Percentiles rank a stretch among this genome's conserved stretches.
phyloP scores from a whole-genome alignment of 1,140 invertebrate species.

The Gerris buenoi region DNA sequence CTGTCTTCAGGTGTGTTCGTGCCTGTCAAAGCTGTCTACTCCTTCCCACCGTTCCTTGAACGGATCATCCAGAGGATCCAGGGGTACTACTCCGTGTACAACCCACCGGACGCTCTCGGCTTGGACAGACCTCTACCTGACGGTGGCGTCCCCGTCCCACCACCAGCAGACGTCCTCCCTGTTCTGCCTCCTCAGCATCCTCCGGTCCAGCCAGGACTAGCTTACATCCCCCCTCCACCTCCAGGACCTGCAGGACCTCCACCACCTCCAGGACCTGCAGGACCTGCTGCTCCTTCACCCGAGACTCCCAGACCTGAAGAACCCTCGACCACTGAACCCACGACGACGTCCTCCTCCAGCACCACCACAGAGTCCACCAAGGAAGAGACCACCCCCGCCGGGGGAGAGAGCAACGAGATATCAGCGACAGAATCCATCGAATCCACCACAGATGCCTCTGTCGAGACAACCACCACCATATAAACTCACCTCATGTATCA shows the following conservation, averaged over 20 bases:
- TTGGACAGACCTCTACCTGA: slow-evolving; percentile 9
- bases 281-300: neutral
- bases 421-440: neutral
- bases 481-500: too few species aligned
- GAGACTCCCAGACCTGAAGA: neutral
- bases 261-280: neutral
- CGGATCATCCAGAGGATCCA: slow-evolving; percentile 24
- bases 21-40: slow-evolving; percentile 15
- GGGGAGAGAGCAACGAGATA: neutral
- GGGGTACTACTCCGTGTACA: slow-evolving; percentile 25
- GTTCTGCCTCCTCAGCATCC: neutral
- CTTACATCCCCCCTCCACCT: neutral
- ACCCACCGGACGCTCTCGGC: slow-evolving; percentile 19
- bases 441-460: neutral
- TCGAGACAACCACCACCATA: neutral
- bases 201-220: neutral
- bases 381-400: neutral
- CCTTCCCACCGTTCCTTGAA: slow-evolving; percentile 23
- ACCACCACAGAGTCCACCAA: neutral
- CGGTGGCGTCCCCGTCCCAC: neutral
- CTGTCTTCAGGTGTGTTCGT: slow-evolving; percentile 7
- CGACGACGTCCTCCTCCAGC: neutral
- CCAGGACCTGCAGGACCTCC: neutral
- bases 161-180: neutral
- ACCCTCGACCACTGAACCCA: neutral